Conservation (phyloP, 1,140 invertebrate species). For the Pentalonia nigronervosa region DNA sequence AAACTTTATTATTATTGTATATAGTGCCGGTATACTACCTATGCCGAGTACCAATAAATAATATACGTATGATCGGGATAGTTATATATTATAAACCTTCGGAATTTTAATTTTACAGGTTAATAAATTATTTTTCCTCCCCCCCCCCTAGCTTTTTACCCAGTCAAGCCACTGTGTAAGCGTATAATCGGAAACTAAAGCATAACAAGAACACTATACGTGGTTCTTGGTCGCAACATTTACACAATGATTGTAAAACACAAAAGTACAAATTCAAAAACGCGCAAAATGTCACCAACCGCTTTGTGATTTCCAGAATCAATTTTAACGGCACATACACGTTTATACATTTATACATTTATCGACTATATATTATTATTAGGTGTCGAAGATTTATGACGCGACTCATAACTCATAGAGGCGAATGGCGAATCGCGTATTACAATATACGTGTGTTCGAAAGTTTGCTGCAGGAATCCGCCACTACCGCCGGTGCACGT, state of each 20-base stretch:
- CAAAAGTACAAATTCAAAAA: neutral
- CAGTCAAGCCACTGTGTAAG: too few species aligned
- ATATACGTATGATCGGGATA: neutral
- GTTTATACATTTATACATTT: neutral
- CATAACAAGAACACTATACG: too few species aligned
- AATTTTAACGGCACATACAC: neutral
- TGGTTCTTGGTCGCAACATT: too few species aligned
- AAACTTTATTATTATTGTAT: neutral
- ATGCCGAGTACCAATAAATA: neutral
- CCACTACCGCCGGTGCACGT: too few species aligned
- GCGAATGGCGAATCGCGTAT: neutral
- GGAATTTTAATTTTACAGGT: too few species aligned
- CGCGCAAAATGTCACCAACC: neutral
- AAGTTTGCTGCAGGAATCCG: neutral
- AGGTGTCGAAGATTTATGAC: constrained; percentile 21
- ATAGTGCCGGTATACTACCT: neutral
- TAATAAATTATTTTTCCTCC: too few species aligned
- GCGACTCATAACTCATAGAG: neutral
- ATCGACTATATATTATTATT: neutral
- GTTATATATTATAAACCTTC: too few species aligned
- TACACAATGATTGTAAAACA: neutral
- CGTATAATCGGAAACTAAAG: too few species aligned
- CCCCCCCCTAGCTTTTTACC: too few species aligned
- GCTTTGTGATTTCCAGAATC: neutral
- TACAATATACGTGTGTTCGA: neutral